Evolutionary conservation across 2,797 vertebrate species (phyloP).

Genomic region (Heterohyrax brucei): DNA sequence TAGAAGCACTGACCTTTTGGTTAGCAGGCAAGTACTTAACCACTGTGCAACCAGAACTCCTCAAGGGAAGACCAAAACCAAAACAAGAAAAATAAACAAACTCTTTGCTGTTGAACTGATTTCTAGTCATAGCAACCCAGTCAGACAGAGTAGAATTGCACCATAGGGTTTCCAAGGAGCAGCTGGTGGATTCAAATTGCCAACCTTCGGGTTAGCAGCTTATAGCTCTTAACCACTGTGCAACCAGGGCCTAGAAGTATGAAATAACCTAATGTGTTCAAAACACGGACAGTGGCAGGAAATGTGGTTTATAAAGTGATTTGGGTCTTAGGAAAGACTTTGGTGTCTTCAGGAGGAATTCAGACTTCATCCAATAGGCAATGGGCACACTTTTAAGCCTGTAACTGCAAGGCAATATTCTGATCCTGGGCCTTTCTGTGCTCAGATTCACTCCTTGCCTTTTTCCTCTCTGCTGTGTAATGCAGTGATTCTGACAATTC

Average conservation of each 20-base stretch:
- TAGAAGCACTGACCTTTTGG: no score
- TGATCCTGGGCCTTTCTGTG: neutral
- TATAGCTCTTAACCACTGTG: no score
- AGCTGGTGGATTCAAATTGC: no score
- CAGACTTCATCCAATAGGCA: neutral
- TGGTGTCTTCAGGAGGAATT: neutral
- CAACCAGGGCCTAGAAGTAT: neutral
- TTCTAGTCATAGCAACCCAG: no score
- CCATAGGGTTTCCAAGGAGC: no score
- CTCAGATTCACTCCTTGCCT: neutral
- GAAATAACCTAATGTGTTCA: neutral
- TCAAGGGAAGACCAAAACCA: no score
- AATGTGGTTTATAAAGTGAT: neutral
- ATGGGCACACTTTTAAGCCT: neutral
- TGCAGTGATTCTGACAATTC: neutral
- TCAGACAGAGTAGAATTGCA: no score
- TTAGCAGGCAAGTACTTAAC: neutral
- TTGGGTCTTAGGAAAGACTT: neutral
- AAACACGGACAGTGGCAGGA: neutral
- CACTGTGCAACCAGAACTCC: neutral
- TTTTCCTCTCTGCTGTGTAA: neutral
- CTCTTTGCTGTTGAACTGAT: no score
- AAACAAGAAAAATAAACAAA: no score
- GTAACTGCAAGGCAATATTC: fast-evolving
- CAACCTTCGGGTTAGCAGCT: no score